These are phyloP conservation scores for Myathropa florea DNA, from an alignment of 2,888 invertebrate species.

Conservation along the genomic window DNA sequence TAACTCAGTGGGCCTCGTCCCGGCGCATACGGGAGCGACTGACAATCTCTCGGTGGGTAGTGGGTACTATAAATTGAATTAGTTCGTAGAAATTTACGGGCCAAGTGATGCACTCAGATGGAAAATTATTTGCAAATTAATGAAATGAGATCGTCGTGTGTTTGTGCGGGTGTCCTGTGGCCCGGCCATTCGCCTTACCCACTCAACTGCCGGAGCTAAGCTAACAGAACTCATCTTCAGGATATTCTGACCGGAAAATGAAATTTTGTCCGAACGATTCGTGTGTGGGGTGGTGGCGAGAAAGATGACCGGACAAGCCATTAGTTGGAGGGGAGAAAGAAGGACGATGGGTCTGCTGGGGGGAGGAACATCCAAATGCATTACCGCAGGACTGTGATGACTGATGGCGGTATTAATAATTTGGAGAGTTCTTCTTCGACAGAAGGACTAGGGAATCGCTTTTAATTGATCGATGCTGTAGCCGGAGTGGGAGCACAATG, in stretches of 20 bases:
- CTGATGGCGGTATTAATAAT: conserved; percentile 46
- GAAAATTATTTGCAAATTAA: conserved; percentile 71
- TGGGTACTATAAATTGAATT: conserved; percentile 57
- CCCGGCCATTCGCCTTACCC: too few species aligned
- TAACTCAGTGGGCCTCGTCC: neutral
- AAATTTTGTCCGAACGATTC: conserved; percentile 19
- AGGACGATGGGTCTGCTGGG: neutral
- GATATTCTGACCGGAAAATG: conserved; percentile 46
- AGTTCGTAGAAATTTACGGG: conserved; percentile 54
- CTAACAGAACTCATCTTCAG: conserved; percentile 41
- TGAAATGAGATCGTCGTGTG: conserved; percentile 47
- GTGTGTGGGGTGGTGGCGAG: neutral
- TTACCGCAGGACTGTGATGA: conserved; percentile 24
- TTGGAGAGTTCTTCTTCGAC: neutral
- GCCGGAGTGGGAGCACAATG: neutral
- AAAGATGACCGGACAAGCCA: neutral
- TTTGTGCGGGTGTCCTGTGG: neutral
- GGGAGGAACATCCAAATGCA: neutral
- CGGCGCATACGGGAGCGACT: neutral
- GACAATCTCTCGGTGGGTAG: conserved; percentile 30
- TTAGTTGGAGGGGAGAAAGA: neutral
- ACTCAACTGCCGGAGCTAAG: neutral
- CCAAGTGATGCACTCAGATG: conserved; percentile 61
- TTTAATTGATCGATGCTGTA: conserved; percentile 47
- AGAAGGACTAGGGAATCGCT: conserved; percentile 1